Conservation (phyloP, 2,113 vertebrate genomes). For the Apteryx mantelli region DNA sequence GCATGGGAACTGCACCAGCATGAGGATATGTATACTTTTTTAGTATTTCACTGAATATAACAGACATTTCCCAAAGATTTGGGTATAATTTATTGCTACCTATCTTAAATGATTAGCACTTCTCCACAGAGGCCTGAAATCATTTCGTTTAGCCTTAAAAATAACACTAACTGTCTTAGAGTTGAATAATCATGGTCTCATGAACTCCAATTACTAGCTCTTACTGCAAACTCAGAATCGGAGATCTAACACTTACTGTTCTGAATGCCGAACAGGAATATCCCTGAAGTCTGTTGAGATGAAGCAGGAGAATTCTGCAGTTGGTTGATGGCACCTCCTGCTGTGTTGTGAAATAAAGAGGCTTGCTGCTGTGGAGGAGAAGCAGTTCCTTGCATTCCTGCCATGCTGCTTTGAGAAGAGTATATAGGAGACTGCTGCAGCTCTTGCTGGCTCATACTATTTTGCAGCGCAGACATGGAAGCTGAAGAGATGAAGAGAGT, state of each 20-base stretch:
- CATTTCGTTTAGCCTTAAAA: not conserved
- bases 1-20: not conserved
- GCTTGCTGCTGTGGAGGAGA: slow-evolving; percentile 88
- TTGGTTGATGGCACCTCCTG: slow-evolving; percentile 87
- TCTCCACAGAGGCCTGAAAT: not conserved
- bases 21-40: not conserved
- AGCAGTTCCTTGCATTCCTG: slow-evolving; percentile 86
- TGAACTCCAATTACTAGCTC: not conserved
- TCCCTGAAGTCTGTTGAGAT: slow-evolving; percentile 86
- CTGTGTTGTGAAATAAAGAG: slow-evolving; percentile 86
- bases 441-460: slow-evolving; percentile 85
- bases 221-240: fast-evolving
- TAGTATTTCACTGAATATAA: not conserved
- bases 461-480: slow-evolving; percentile 90
- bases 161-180: not conserved
- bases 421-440: slow-evolving; percentile 90
- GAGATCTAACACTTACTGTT: slow-evolving; percentile 85
- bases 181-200: not conserved
- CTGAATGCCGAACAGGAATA: slow-evolving; percentile 96
- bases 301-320: slow-evolving; percentile 83
- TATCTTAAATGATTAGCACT: not conserved
- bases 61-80: not conserved
- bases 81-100: not conserved
- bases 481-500: slow-evolving; percentile 91
- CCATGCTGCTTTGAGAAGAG: slow-evolving; percentile 85